Conservation (phyloP, 2,888 invertebrate genomes). For the Noctua janthe region DNA sequence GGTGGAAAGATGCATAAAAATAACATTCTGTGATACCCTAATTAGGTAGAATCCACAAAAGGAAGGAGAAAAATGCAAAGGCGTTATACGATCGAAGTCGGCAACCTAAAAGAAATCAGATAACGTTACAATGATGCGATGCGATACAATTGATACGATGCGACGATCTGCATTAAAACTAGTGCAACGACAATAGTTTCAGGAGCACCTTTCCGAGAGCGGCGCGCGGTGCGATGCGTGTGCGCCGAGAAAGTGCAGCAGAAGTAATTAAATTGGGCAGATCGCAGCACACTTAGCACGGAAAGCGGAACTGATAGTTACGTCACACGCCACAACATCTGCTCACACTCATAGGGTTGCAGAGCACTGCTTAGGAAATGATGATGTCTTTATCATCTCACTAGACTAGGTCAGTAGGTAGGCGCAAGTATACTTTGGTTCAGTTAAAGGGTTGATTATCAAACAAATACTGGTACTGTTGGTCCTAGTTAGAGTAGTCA, state of each 20-base stretch:
- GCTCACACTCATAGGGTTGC: conserved; percentile 50
- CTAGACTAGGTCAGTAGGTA: background rate
- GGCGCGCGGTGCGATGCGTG: conserved; percentile 69
- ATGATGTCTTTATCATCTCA: background rate
- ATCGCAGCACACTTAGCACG: conserved; percentile 70
- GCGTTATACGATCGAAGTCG: background rate
- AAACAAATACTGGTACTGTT: background rate
- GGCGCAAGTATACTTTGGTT: background rate
- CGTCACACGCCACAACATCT: conserved; percentile 73
- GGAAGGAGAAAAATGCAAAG: background rate
- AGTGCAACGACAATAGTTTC: background rate
- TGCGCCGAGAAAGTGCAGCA: conserved; percentile 76
- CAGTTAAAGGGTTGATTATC: background rate
- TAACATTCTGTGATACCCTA: background rate
- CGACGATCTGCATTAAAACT: background rate
- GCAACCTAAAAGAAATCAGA: background rate
- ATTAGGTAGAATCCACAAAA: background rate
- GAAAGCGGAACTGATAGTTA: conserved; percentile 83
- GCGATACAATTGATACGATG: background rate
- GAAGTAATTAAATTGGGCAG: conserved; percentile 78
- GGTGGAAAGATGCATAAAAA: background rate
- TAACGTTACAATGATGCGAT: background rate
- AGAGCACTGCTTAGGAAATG: background rate
- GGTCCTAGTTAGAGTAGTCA: background rate
- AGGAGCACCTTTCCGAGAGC: background rate